Evolutionary conservation across 2,888 invertebrate species (phyloP).

Genomic region (Orchestes rusci): DNA sequence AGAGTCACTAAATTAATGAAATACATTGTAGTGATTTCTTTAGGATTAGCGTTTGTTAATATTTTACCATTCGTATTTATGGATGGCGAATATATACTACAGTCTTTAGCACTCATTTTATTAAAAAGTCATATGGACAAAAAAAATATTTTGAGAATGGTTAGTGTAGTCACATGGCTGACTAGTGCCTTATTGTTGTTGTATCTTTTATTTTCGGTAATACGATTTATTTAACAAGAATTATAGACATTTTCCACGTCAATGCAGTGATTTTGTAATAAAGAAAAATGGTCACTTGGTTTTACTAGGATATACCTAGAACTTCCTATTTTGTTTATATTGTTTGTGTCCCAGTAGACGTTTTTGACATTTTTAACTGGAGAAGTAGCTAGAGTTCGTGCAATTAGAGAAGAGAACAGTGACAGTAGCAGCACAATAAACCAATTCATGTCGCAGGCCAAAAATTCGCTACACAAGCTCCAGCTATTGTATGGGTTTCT

Average conservation of each 20-base stretch:
- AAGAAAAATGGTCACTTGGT: too few species aligned
- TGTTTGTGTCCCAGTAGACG: too few species aligned
- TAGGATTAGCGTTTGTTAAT: slow-evolving; percentile 85
- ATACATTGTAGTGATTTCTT: slow-evolving; percentile 80
- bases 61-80: slow-evolving; percentile 88
- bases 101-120: slow-evolving; percentile 49
- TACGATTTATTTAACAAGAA: neutral
- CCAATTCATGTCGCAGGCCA: too few species aligned
- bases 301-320: too few species aligned
- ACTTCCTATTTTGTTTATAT: too few species aligned
- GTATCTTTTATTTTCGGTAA: neutral
- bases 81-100: slow-evolving; percentile 86
- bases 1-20: slow-evolving; percentile 65
- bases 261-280: too few species aligned
- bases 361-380: too few species aligned
- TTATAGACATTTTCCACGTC: neutral
- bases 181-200: neutral
- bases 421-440: too few species aligned
- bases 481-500: too few species aligned
- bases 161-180: slow-evolving; percentile 55
- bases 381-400: too few species aligned
- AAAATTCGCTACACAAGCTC: too few species aligned
- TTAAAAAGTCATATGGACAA: slow-evolving; percentile 29
- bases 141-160: slow-evolving; percentile 47
- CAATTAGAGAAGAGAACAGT: too few species aligned